Conservation (phyloP, 2,888 invertebrate genomes). For the Pseudanteris insignis region DNA sequence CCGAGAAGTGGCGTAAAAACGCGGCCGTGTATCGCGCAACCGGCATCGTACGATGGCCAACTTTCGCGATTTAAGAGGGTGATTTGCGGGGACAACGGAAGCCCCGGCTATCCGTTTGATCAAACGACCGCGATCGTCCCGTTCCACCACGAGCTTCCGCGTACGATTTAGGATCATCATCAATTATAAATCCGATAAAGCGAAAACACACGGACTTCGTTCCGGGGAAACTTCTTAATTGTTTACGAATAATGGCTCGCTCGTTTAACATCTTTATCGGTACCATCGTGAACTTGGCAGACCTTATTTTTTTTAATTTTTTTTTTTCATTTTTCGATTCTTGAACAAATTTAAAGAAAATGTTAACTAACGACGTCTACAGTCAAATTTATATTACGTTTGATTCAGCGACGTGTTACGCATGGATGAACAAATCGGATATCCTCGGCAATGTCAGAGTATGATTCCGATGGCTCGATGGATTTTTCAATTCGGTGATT, state of each 20-base stretch:
- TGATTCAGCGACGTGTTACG: too few species aligned
- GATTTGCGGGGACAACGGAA: constrained; percentile 41
- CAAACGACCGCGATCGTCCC: constrained; percentile 31
- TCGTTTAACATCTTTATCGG: constrained; percentile 13
- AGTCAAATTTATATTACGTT: too few species aligned
- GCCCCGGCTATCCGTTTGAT: constrained; percentile 33
- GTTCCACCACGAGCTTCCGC: constrained; percentile 31
- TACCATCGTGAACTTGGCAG: background rate
- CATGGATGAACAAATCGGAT: too few species aligned
- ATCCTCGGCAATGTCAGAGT: too few species aligned
- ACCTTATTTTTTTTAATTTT: background rate
- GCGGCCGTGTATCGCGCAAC: constrained; percentile 39
- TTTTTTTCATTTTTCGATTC: too few species aligned
- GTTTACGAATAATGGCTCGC: constrained; percentile 25
- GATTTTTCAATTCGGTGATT: too few species aligned
- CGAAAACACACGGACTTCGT: constrained; percentile 24
- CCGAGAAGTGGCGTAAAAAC: constrained; percentile 23
- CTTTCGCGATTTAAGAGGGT: constrained; percentile 57
- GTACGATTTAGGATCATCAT: constrained; percentile 35
- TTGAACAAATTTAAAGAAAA: too few species aligned
- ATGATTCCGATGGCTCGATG: too few species aligned
- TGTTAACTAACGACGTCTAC: too few species aligned
- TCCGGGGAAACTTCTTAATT: constrained; percentile 23
- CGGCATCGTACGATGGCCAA: constrained; percentile 45
- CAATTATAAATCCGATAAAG: constrained; percentile 41